phyloP scores from a whole-genome alignment of 1,140 invertebrate species.

The Rhopalosiphum maidis region DNA sequence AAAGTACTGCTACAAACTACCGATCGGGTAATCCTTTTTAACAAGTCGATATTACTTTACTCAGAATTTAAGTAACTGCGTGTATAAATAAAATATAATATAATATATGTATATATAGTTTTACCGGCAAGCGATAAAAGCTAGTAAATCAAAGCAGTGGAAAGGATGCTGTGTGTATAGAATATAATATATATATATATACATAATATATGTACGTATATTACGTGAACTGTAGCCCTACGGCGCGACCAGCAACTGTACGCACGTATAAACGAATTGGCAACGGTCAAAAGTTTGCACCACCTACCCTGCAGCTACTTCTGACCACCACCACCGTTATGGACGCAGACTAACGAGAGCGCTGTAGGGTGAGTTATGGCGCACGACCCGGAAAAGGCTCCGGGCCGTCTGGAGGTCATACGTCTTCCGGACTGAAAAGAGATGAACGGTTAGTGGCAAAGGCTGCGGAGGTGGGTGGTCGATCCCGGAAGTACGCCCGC shows the following conservation, averaged over 20 bases:
- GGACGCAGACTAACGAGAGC: neutral
- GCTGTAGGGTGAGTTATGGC: slow-evolving; percentile 20
- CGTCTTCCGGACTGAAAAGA: slow-evolving; percentile 33
- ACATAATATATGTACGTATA: neutral
- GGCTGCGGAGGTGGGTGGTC: neutral
- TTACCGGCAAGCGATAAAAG: slow-evolving; percentile 1
- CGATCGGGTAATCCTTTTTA: neutral
- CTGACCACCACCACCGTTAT: neutral
- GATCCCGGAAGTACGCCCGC: slow-evolving; percentile 25
- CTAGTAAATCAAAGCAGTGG: slow-evolving; percentile 26
- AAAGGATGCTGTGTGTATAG: neutral
- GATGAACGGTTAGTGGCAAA: neutral
- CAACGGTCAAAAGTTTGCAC: slow-evolving; percentile 45
- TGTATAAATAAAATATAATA: neutral
- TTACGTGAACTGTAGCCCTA: neutral
- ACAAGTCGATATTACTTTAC: neutral
- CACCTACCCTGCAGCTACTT: neutral
- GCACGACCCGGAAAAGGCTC: slow-evolving; percentile 25
- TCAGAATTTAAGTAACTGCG: neutral
- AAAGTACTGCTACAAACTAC: neutral
- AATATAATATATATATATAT: neutral
- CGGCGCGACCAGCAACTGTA: neutral
- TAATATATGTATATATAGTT: neutral
- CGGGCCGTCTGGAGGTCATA: slow-evolving; percentile 38
- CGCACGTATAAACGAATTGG: slow-evolving; percentile 33